A percentile compares a stretch with the other conserved stretches of the same genome.
These are phyloP conservation scores for Apocheima hispidaria DNA, from an alignment of 2,888 invertebrate genomes.

Conservation along the genomic window DNA sequence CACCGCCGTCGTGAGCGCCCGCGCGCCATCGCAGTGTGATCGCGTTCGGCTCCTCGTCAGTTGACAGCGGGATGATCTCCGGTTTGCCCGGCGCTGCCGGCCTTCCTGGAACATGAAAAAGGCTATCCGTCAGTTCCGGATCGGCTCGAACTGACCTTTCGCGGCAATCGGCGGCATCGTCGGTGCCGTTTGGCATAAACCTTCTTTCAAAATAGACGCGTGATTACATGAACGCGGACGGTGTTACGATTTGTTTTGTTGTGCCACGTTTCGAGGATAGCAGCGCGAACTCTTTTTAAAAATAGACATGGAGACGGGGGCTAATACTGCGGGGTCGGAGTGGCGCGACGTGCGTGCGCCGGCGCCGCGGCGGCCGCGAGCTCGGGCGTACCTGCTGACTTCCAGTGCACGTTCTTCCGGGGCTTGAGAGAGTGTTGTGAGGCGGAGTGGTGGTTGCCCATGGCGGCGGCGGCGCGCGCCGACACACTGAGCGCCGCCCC, in stretches of 20 bases:
- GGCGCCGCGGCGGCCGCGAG: constrained; percentile 18
- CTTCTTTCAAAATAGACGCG: constrained; percentile 78
- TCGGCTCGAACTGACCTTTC: constrained; percentile 50
- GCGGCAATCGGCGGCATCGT: constrained; percentile 45
- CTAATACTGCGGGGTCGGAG: constrained; percentile 17
- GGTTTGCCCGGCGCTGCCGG: constrained; percentile 94
- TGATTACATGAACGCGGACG: constrained; percentile 80
- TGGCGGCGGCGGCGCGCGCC: constrained; percentile 84
- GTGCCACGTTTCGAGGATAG: constrained; percentile 79
- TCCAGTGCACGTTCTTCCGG: constrained; percentile 94
- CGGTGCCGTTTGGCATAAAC: constrained; percentile 72
- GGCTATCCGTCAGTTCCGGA: constrained; percentile 40
- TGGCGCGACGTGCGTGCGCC: background rate
- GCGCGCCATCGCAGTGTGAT: constrained; percentile 94
- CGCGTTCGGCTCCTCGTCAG: constrained; percentile 92
- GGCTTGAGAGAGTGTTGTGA: constrained; percentile 82
- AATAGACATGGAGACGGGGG: constrained; percentile 71
- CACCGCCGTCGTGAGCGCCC: constrained; percentile 94
- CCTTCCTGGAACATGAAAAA: constrained; percentile 86
- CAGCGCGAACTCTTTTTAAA: constrained; percentile 79
- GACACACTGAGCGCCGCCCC: constrained; percentile 73
- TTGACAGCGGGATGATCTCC: constrained; percentile 89
- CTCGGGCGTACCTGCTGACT: constrained; percentile 91
- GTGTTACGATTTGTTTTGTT: constrained; percentile 84
- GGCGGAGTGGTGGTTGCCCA: constrained; percentile 84